A percentile compares a stretch with the other conserved stretches of the same genome.
These are phyloP conservation scores for Chondrilla cf. caribensis DNA, from an alignment of 37 sponge, comb jelly and placozoan species.

Conservation along the genomic window DNA sequence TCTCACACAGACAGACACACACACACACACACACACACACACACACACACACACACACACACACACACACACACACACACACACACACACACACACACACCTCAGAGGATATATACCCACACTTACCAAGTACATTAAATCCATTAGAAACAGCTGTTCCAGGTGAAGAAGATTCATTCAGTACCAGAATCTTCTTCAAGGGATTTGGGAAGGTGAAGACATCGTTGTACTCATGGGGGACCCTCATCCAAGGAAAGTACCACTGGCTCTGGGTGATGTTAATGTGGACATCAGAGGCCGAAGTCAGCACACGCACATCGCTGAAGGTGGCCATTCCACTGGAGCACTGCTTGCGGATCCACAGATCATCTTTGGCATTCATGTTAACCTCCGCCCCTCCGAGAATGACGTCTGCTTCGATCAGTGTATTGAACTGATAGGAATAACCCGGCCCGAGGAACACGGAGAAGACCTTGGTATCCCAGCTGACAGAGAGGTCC, in stretches of 20 bases:
- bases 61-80: too few species aligned
- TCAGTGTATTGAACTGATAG: constrained; percentile 26
- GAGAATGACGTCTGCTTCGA: not conserved
- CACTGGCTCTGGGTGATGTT: constrained; percentile 55
- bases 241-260: constrained; percentile 43
- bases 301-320: constrained; percentile 42
- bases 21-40: too few species aligned
- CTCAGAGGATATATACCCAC: too few species aligned
- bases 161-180: not conserved
- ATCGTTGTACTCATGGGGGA: constrained; percentile 38
- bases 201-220: not conserved
- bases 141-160: constrained; percentile 38
- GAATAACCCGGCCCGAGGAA: not conserved
- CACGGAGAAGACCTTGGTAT: constrained; percentile 21
- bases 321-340: constrained; percentile 35
- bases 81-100: too few species aligned
- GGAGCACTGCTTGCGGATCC: constrained; percentile 25
- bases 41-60: too few species aligned
- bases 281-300: constrained; percentile 29
- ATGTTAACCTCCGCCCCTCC: constrained; percentile 36
- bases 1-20: too few species aligned
- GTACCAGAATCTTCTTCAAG: not conserved
- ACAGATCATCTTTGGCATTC: constrained; percentile 38
- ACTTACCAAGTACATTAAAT: constrained; percentile 50
- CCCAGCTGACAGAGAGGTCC: constrained; percentile 40